Evolutionary conservation across 2,797 vertebrate species (phyloP).

Genomic region (Hydrophis major): DNA sequence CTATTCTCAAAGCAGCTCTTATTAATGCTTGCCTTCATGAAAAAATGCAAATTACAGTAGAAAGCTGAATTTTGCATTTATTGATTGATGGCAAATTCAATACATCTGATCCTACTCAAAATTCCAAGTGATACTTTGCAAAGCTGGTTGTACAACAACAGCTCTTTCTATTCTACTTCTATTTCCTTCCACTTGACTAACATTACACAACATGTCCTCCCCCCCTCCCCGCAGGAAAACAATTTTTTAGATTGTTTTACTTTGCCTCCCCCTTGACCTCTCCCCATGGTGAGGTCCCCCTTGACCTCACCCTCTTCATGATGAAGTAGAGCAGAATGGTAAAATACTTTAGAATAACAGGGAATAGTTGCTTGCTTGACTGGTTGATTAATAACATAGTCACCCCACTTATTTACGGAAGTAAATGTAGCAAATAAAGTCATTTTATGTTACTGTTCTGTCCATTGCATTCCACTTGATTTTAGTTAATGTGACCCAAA

Average conservation of each 20-base stretch:
- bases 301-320: not conserved
- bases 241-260: not conserved
- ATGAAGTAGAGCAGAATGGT: not conserved
- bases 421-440: not conserved
- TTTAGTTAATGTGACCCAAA: not conserved
- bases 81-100: constrained; percentile 53
- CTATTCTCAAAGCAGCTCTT: constrained; percentile 38
- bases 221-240: not conserved
- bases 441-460: not conserved
- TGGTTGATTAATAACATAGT: not conserved
- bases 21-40: constrained; percentile 47
- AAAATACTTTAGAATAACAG: not conserved
- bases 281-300: not conserved
- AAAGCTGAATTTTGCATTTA: constrained; percentile 51
- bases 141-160: constrained; percentile 25
- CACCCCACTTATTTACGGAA: not conserved
- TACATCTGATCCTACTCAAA: constrained; percentile 45
- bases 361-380: not conserved
- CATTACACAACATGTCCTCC: not conserved
- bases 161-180: not conserved
- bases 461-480: not conserved
- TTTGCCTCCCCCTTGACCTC: not conserved
- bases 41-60: constrained; percentile 52
- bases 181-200: not conserved
- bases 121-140: constrained; percentile 45